Evolutionary conservation across 2,797 vertebrate species (phyloP).

Genomic region (Dipus sagitta): DNA sequence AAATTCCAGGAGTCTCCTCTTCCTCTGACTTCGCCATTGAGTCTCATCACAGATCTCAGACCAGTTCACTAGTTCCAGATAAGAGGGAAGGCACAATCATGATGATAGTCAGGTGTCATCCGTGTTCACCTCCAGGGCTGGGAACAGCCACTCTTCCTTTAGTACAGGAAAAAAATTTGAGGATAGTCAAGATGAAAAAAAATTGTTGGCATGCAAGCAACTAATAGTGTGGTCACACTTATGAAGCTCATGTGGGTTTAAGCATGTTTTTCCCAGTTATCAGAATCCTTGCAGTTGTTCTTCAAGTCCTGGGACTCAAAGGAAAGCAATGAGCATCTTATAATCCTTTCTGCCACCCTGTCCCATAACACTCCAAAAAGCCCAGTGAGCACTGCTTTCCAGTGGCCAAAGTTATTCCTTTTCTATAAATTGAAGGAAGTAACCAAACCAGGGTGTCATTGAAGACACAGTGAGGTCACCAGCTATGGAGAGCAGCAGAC

Average conservation of each 20-base stretch:
- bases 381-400: not conserved
- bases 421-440: not conserved
- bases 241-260: not conserved
- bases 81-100: not conserved
- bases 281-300: not conserved
- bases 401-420: not conserved
- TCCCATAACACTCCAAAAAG: not conserved
- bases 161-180: not conserved
- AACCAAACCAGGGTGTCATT: fast-evolving
- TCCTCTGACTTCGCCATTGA: not conserved
- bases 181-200: not conserved
- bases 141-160: not conserved
- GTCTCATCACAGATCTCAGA: not conserved
- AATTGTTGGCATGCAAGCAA: not conserved
- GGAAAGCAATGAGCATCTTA: not conserved
- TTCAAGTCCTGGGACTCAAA: not conserved
- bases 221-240: not conserved
- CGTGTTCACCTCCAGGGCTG: not conserved
- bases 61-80: not conserved
- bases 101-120: too few relatives aligned
- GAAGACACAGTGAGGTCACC: not conserved
- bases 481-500: too few relatives aligned
- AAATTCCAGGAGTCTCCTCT: not conserved
- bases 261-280: not conserved
- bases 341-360: not conserved